Conservation (phyloP, 2,888 invertebrate species). For the Drosophila mimica region DNA sequence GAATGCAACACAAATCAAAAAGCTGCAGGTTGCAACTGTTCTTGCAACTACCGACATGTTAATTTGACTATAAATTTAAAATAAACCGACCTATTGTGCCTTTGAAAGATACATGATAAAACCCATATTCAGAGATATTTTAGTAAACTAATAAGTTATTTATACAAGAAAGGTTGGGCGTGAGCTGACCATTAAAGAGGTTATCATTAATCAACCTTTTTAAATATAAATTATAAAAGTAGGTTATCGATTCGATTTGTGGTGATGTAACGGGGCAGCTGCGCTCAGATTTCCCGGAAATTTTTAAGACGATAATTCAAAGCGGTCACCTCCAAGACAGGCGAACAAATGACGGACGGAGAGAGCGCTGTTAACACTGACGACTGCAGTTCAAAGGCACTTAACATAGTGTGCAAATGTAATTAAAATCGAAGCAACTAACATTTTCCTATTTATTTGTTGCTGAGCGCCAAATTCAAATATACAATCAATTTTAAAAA, state of each 20-base stretch:
- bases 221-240: not conserved
- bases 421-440: not conserved
- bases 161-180: not conserved
- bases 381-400: not conserved
- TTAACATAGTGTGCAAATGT: not conserved
- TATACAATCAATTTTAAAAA: not conserved
- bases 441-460: not conserved
- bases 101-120: not conserved
- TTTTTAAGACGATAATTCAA: not conserved
- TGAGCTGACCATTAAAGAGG: not conserved
- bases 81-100: not conserved
- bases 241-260: not conserved
- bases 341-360: not conserved
- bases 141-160: not conserved
- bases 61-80: too few species aligned
- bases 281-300: not conserved
- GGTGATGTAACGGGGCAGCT: not conserved
- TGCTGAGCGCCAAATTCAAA: not conserved
- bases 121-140: not conserved
- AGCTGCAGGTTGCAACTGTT: not conserved
- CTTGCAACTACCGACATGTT: not conserved
- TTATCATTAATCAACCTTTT: not conserved
- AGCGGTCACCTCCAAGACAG: not conserved
- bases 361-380: not conserved
- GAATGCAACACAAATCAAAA: not conserved